Evolutionary conservation across 2,888 invertebrate species (phyloP), one percentile per base, ranked within the genome.

Genomic region (Chloroclysta siterata): DNA sequence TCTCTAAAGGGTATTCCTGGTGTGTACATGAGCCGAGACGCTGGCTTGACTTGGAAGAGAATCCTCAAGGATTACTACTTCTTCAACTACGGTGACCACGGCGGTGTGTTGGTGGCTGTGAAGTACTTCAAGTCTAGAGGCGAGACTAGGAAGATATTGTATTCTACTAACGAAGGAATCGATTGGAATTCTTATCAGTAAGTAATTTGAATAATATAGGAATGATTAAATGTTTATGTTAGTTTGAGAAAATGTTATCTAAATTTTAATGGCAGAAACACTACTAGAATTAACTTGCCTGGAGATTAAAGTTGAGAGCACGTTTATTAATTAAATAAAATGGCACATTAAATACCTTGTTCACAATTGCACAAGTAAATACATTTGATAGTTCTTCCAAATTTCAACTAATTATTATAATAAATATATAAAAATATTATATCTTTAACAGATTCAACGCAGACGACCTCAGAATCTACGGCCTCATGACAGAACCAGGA

Each of bases 401-500:
- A n/a, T n/a, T n/a, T n/a, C n/a, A n/a, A n/a, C n/a, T n/a, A n/a
- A n/a, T n/a, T n/a, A n/a, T n/a, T n/a, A n/a, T n/a, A n/a, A n/a
- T n/a, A n/a, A n/a, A n/a, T n/a, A n/a, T n/a, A n/a, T n/a, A n/a
- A n/a, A n/a, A n/a, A n/a, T n/a, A n/a, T n/a, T n/a, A n/a, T n/a
- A n/a, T n/a, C n/a, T n/a, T 79, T 81, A 79, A n/a, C 77, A 95
- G 95, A 80, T 96, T 96, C 78, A 94, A 95, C 72, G 94, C 94
- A 33, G 94, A 95, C 65, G 95, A 96, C 82, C 94, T 98, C 13
- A 94, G 96, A 59, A 95, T 98, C n/a, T 97, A 98, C 82, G 98
- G 98, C 8, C 87, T 98, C 15, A 97, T 98, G 96, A 98, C 98
- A 0, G 98, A 98, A 80, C 98, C 98, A 0, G 98, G 98, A n/a